Evolutionary conservation across 2,888 invertebrate genomes (phyloP), one percentile per base, ranked within the genome.

Genomic region (Holacanthella duospinosa): DNA sequence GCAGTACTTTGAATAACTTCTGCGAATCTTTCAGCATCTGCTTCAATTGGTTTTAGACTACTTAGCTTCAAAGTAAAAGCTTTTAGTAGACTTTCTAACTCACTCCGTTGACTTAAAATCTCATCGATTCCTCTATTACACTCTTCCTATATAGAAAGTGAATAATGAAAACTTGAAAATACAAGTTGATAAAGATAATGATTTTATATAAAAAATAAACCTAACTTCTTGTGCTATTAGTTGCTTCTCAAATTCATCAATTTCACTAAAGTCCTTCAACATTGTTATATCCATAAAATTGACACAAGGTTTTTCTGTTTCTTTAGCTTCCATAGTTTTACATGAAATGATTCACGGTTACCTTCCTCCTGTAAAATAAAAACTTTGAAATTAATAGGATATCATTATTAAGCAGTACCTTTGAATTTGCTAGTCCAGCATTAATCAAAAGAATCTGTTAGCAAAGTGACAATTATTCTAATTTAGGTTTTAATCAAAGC

Each of bases 1-100:
- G 94, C 92, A 1, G 96, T 94, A 75, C 86, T 86, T 36, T 86
- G 83, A 36, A 97, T 90, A 82, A 93, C 93, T 64, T 84, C 83
- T 2, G 88, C 85, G 29, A 99, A 83, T 70, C 88, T 85, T 69
- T 86, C 85, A 1, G 93, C 85, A 77, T 93, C 92, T 0, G 81
- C 79, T 75, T 86, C 85, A 19, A 93, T 84, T 26, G 86, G 80
- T 70, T 85, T 84, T n/a, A 95, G 80, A 74, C 87, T 87, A 1
- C 87, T 85, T 76, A 93, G 81, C 19, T 89, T 85, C 77, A 88
- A 87, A 61, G 87, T 85, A n/a, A 93, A 83, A 1, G 85, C 82
- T 65, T 85, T 84, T 72, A 94, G 83, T 75, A 89, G 89, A 19
- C 86, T 84, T 75, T 93, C 91, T 29, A 93, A 79, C 28, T 84